Evolutionary conservation across 2,888 invertebrate species (phyloP).

Genomic region (Drosophila yooni): DNA sequence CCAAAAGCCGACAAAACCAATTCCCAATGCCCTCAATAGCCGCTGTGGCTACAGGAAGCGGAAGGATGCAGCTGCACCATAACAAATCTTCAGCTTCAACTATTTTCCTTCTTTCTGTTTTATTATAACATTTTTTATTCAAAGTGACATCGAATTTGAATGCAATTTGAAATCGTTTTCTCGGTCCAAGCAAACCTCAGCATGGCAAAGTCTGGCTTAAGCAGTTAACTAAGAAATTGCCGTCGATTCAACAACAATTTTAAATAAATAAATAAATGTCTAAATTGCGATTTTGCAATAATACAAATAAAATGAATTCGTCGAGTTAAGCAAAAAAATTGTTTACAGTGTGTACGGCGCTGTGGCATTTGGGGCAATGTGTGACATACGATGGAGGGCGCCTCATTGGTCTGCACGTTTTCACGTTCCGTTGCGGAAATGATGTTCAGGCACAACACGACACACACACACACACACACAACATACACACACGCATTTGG

Average conservation of each 20-base stretch:
- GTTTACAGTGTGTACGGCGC: conserved; percentile 8
- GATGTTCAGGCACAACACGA: conserved; percentile 47
- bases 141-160: background rate
- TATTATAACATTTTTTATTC: too few relatives aligned
- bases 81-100: background rate
- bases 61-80: conserved; percentile 37
- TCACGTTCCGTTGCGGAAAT: conserved; percentile 70
- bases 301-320: background rate
- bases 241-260: background rate
- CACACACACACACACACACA: conserved; percentile 37
- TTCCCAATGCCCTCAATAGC: conserved; percentile 4
- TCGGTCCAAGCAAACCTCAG: background rate
- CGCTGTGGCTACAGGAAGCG: background rate
- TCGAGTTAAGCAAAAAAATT: background rate
- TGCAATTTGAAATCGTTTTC: background rate
- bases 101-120: background rate
- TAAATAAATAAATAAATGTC: background rate
- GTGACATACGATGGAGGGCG: conserved; percentile 41
- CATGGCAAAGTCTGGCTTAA: background rate
- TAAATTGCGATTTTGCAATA: background rate
- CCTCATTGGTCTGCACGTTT: conserved; percentile 47
- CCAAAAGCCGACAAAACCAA: conserved; percentile 24
- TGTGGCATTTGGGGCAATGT: conserved; percentile 21
- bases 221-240: background rate
- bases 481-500: conserved; percentile 35